These are phyloP conservation scores for Threskiornis aethiopicus DNA, from an alignment of 2,797 vertebrate species.

Conservation along the genomic window DNA sequence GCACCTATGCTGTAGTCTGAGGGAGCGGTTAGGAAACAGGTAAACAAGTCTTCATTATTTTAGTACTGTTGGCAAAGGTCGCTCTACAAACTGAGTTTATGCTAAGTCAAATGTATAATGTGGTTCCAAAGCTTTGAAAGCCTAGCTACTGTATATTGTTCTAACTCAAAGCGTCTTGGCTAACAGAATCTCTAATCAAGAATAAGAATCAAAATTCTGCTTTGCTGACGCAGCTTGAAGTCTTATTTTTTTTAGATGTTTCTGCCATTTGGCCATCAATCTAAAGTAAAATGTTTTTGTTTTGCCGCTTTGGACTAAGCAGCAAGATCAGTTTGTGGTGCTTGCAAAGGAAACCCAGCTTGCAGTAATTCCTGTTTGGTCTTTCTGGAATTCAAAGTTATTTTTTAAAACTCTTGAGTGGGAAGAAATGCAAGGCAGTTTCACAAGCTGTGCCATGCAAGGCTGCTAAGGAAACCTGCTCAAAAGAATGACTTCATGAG, in stretches of 20 bases:
- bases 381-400: conserved; percentile 67
- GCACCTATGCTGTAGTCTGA: not conserved
- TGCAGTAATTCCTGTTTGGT: conserved; percentile 77
- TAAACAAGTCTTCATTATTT: conserved; percentile 39
- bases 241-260: conserved; percentile 43
- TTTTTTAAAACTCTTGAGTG: conserved; percentile 41
- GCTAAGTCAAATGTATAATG: conserved; percentile 60
- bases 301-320: conserved; percentile 26
- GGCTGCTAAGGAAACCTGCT: conserved; percentile 57
- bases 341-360: conserved; percentile 68
- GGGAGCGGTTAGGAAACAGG: conserved; percentile 32
- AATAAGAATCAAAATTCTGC: conserved; percentile 52
- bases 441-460: conserved; percentile 50
- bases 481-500: conserved; percentile 69
- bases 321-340: conserved; percentile 8
- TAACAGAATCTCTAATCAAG: conserved; percentile 70
- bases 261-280: conserved; percentile 39
- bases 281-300: conserved; percentile 45
- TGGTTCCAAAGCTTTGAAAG: conserved; percentile 77
- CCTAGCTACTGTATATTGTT: conserved; percentile 77
- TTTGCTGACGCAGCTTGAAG: conserved; percentile 53
- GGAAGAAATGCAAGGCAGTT: conserved; percentile 29
- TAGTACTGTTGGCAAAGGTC: conserved; percentile 32
- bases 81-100: conserved; percentile 37
- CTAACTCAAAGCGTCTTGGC: conserved; percentile 64